Evolutionary conservation across 2,797 vertebrate genomes (phyloP).

Genomic region (Galago senegalensis): DNA sequence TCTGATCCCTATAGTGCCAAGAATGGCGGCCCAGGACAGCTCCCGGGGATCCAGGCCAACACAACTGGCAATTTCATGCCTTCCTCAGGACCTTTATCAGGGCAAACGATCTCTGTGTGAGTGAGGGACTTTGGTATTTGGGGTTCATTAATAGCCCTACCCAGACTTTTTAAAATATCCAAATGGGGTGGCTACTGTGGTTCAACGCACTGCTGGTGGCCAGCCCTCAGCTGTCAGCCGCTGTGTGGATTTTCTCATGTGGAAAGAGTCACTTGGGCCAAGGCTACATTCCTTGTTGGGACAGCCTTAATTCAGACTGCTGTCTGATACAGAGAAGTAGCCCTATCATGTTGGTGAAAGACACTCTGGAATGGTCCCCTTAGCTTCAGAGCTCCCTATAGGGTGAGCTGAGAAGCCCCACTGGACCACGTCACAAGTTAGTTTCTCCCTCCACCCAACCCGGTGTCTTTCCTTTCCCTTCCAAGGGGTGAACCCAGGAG

Average conservation of each 20-base stretch:
- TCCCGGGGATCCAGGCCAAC: neutral
- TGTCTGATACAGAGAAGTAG: neutral
- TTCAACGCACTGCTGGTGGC: neutral
- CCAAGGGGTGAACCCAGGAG: neutral
- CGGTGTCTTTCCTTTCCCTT: neutral
- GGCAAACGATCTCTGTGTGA: neutral
- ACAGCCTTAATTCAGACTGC: neutral
- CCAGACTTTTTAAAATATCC: neutral
- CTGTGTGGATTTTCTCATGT: accelerated
- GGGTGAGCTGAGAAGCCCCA: neutral
- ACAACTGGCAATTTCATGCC: too few relatives aligned
- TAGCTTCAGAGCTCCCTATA: neutral
- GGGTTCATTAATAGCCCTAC: too few relatives aligned
- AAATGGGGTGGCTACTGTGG: neutral
- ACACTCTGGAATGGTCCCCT: neutral
- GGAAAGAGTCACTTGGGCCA: neutral
- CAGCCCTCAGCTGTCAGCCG: accelerated
- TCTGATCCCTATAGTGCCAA: neutral
- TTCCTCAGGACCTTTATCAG: neutral
- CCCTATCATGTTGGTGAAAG: neutral
- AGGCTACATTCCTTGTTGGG: neutral
- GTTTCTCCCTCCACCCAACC: neutral
- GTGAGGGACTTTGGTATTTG: neutral
- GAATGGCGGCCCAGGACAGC: neutral
- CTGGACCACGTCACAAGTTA: neutral